Evolutionary conservation across 2,888 invertebrate genomes (phyloP), one percentile per base, ranked within the genome.

Genomic region (Mycogona germanica): DNA sequence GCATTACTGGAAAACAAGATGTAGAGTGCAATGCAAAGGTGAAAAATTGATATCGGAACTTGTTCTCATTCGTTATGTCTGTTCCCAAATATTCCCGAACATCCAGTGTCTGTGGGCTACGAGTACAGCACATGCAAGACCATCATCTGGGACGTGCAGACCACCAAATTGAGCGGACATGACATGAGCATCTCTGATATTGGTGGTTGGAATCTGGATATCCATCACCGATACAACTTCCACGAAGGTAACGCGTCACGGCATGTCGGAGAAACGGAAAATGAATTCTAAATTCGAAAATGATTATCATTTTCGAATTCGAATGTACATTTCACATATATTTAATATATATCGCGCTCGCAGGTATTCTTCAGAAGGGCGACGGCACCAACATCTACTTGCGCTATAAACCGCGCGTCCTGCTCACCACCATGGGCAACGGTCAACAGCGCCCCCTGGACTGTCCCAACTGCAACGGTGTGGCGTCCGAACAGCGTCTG

Each of bases 221-320:
- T 96, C 59, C 96, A 97, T 72, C 97, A 99, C 71, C 91, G 93
- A 70, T 96, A 96, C 72, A 97, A 98, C 70, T 93, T 93, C 77
- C 89, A 95, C 67, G 95, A 97, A 75, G 96, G 80, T 71, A 62
- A 58, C 40, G 49, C 19, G 14, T 19, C 44, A 26, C 23, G 9
- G 46, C 12, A 45, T 25, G 17, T 46, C 19, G 46, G n/a, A 25
- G 6, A 3, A n/a, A n/a, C n/a, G n/a, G n/a, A n/a, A n/a, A n/a
- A n/a, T n/a, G n/a, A n/a, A n/a, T n/a, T n/a, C n/a, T n/a, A n/a
- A n/a, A n/a, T n/a, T n/a, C n/a, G n/a, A n/a, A n/a, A n/a, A n/a
- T n/a, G n/a, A n/a, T n/a, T n/a, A n/a, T n/a, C n/a, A n/a, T n/a
- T n/a, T n/a, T n/a, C n/a, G n/a, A n/a, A n/a, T n/a, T n/a, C 40